Conservation (phyloP, 1,140 invertebrate species). For the Leptonema lineaticorne region DNA sequence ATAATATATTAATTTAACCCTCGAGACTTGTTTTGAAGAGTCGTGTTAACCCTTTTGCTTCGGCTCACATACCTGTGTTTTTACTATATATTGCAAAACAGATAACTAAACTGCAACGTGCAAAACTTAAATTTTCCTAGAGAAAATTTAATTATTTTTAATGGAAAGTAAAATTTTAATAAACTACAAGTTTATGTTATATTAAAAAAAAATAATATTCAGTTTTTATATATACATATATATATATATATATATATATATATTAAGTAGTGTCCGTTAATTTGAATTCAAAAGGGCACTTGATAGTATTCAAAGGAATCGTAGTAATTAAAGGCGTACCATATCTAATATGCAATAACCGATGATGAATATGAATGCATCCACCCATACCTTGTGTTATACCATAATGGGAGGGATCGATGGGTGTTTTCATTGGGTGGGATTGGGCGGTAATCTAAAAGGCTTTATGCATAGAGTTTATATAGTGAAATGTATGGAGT, state of each 20-base stretch:
- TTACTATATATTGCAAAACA: background rate
- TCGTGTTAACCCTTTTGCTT: no score
- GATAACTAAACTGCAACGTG: background rate
- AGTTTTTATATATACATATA: background rate
- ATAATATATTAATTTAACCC: no score
- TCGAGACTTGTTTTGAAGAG: no score
- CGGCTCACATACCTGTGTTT: background rate
- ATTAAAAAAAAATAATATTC: no score
- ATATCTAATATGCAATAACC: background rate
- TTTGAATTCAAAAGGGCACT: background rate
- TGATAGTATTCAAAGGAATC: background rate
- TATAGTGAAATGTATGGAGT: no score
- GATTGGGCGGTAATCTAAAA: background rate
- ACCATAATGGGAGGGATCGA: background rate
- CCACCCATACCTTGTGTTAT: no score
- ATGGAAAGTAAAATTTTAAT: background rate
- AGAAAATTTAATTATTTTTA: background rate
- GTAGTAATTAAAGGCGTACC: background rate
- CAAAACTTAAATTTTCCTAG: background rate
- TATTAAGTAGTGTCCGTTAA: background rate
- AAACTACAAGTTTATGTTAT: no score
- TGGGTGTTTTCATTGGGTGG: background rate
- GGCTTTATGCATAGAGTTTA: slow-evolving; percentile 21
- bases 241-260: background rate
- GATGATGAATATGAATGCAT: slow-evolving; percentile 34